These are phyloP conservation scores for Pachliopta kotzebuea DNA, from an alignment of 2,888 invertebrate genomes.

Conservation along the genomic window DNA sequence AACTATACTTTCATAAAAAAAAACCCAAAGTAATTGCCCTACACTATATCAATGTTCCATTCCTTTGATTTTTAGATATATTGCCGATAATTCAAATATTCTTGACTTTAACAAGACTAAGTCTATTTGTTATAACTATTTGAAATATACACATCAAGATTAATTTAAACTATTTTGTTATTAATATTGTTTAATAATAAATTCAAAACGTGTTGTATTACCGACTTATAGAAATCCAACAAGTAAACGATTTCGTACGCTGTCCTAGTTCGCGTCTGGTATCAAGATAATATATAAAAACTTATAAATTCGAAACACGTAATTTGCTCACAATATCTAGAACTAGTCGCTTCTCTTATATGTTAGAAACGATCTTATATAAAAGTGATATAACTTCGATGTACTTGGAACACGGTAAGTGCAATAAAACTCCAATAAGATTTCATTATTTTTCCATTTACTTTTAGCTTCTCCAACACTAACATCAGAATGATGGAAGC, in stretches of 20 bases:
- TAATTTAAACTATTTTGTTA: too few species aligned
- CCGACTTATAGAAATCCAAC: not conserved
- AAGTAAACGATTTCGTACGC: not conserved
- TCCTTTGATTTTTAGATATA: too few species aligned
- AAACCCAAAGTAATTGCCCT: too few species aligned
- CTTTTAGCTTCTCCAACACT: conserved; percentile 8
- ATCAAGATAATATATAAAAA: not conserved
- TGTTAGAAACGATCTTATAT: conserved; percentile 9
- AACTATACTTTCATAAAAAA: too few species aligned
- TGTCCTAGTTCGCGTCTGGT: not conserved
- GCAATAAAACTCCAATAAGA: conserved; percentile 23
- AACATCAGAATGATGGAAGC: conserved; percentile 3
- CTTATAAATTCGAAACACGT: conserved; percentile 20
- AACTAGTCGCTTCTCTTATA: conserved; percentile 10
- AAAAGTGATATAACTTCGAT: conserved; percentile 17
- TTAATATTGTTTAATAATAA: not conserved
- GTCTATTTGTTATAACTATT: too few species aligned
- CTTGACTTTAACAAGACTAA: too few species aligned
- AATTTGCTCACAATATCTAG: conserved; percentile 20
- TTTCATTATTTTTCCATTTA: conserved; percentile 22
- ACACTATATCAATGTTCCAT: too few species aligned
- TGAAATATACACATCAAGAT: too few species aligned
- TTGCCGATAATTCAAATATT: too few species aligned
- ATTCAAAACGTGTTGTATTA: not conserved
- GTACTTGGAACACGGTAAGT: conserved; percentile 1